Evolutionary conservation across 2,113 vertebrate species (phyloP).

Genomic region (Pantherophis guttatus): DNA sequence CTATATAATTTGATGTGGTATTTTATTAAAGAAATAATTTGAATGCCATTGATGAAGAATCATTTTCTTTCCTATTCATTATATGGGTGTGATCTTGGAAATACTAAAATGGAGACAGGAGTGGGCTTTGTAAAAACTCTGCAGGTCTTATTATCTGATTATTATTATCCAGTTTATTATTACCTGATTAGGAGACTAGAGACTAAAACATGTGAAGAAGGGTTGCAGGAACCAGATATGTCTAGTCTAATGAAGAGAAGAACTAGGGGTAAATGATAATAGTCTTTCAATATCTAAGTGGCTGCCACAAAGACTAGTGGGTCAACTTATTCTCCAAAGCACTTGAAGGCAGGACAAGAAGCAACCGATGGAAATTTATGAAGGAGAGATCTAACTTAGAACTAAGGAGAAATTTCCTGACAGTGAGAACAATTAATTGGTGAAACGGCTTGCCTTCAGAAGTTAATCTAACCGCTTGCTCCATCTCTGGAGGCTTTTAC

Average conservation of each 20-base stretch:
- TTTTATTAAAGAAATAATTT: slow-evolving; percentile 72
- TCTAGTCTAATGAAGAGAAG: neutral
- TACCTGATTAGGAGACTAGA: neutral
- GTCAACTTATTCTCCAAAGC: neutral
- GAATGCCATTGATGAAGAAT: slow-evolving; percentile 54
- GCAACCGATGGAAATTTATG: neutral
- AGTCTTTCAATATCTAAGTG: neutral
- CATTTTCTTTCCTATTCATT: slow-evolving; percentile 42
- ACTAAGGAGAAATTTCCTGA: neutral
- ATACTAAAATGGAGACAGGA: neutral
- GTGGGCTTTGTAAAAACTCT: neutral
- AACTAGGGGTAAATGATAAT: neutral
- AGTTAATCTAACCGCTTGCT: neutral
- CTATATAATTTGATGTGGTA: slow-evolving; percentile 49
- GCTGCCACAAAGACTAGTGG: neutral
- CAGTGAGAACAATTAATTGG: neutral
- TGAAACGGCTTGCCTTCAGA: neutral
- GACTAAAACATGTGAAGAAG: neutral
- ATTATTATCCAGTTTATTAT: neutral
- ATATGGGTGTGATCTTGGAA: neutral
- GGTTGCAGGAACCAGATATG: neutral
- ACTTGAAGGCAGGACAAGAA: neutral
- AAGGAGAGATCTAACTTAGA: neutral
- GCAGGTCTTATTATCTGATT: neutral
- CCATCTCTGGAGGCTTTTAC: no score